phyloP scores from a whole-genome alignment of 2,113 vertebrate genomes.

The Oncorhynchus mykiss region DNA sequence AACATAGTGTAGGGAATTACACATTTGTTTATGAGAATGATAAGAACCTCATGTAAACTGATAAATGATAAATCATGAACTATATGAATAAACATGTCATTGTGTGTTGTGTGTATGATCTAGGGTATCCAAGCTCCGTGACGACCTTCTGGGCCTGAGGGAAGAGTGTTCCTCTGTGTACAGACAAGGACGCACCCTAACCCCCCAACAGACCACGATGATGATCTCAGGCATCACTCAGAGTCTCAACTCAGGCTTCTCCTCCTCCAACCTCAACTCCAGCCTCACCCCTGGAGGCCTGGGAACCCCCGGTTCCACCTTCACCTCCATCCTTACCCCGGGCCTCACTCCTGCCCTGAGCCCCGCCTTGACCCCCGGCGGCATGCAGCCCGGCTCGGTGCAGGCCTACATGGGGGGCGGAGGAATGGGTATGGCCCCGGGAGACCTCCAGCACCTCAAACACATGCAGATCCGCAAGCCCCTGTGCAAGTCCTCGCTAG shows the following conservation, averaged over 20 bases:
- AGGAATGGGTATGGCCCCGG: slow-evolving; percentile 75
- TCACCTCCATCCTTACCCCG: slow-evolving; percentile 81
- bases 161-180: slow-evolving; percentile 86
- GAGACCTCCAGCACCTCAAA: slow-evolving; percentile 83
- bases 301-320: slow-evolving; percentile 68
- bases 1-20: too few relatives aligned
- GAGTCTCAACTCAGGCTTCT: slow-evolving; percentile 93
- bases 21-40: too few relatives aligned
- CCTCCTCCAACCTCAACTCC: slow-evolving; percentile 68
- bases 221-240: slow-evolving; percentile 98
- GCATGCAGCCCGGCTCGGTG: slow-evolving; percentile 73
- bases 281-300: slow-evolving; percentile 53
- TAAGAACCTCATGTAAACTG: too few relatives aligned
- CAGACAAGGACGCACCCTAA: slow-evolving; percentile 84
- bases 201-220: slow-evolving; percentile 90
- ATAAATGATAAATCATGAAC: too few relatives aligned
- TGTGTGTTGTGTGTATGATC: background rate
- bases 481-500: slow-evolving; percentile 84
- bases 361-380: slow-evolving; percentile 74
- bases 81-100: too few relatives aligned
- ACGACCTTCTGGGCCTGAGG: slow-evolving; percentile 86
- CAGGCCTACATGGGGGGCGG: slow-evolving; percentile 76
- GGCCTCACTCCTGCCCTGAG: slow-evolving; percentile 75
- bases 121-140: slow-evolving; percentile 90
- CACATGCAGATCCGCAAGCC: slow-evolving; percentile 92